Percentiles rank a stretch among this genome's conserved stretches.
These are phyloP conservation scores for Drosophila kanekoi DNA, from an alignment of 2,888 invertebrate genomes.

Conservation along the genomic window DNA sequence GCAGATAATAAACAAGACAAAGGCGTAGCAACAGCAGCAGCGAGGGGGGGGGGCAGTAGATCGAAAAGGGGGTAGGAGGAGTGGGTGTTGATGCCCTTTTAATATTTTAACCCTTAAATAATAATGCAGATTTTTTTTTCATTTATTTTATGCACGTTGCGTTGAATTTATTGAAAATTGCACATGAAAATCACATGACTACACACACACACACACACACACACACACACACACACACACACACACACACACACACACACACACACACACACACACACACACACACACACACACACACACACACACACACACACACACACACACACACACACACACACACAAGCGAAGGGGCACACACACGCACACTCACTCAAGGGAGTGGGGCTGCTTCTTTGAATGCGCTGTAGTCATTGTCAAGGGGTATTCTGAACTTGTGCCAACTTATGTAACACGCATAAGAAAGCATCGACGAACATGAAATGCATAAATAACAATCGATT, in stretches of 20 bases:
- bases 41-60: neutral
- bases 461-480: neutral
- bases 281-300: constrained; percentile 12
- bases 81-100: constrained; percentile 12
- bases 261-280: neutral
- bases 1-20: constrained; percentile 78
- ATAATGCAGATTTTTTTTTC: constrained; percentile 63
- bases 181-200: constrained; percentile 31
- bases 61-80: neutral
- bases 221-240: neutral
- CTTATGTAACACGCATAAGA: neutral
- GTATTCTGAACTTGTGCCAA: neutral
- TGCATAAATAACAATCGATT: neutral
- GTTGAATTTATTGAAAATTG: constrained; percentile 65
- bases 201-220: constrained; percentile 18
- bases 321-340: constrained; percentile 16
- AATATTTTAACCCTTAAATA: constrained; percentile 72
- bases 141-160: constrained; percentile 49
- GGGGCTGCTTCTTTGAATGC: constrained; percentile 30
- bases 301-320: constrained; percentile 8
- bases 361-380: constrained; percentile 13
- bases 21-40: constrained; percentile 57
- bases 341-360: neutral
- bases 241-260: constrained; percentile 13
- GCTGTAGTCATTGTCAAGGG: neutral